A percentile compares a stretch with the other conserved stretches of the same genome.
Conservation (phyloP, 2,888 invertebrate species). For the Mythimna loreyi region DNA sequence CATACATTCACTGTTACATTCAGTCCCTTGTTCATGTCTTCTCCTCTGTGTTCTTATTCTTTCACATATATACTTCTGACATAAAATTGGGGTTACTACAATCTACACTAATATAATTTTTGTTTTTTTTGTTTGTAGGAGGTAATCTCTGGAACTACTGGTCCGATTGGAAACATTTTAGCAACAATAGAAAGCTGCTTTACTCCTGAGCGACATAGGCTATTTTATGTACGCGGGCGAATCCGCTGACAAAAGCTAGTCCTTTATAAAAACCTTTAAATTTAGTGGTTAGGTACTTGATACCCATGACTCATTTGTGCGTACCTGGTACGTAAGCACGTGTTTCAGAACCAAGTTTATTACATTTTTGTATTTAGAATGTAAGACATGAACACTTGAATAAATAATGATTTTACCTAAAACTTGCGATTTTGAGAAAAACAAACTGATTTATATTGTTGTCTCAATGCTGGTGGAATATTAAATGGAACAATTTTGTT, state of each 20-base stretch:
- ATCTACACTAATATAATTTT: no score
- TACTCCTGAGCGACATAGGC: no score
- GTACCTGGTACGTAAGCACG: background rate
- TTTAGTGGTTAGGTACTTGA: background rate
- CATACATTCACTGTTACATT: no score
- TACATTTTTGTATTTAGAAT: slow-evolving; percentile 11
- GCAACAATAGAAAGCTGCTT: no score
- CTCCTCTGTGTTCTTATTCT: no score
- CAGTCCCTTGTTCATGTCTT: no score
- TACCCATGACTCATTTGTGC: background rate
- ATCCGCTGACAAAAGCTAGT: no score
- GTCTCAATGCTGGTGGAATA: slow-evolving; percentile 54
- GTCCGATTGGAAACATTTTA: no score
- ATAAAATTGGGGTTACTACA: background rate
- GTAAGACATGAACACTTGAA: slow-evolving; percentile 8
- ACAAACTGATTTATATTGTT: slow-evolving; percentile 55
- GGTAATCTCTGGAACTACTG: no score
- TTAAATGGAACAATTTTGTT: slow-evolving; percentile 9
- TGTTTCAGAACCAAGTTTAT: background rate
- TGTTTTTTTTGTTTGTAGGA: no score
- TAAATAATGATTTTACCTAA: slow-evolving; percentile 44
- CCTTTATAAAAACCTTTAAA: background rate
- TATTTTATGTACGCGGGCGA: no score
- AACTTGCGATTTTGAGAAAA: slow-evolving; percentile 23
- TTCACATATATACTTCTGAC: no score